Evolutionary conservation across 1,140 invertebrate species (phyloP), one percentile per base, ranked within the genome.

Genomic region (Plodia interpunctella): DNA sequence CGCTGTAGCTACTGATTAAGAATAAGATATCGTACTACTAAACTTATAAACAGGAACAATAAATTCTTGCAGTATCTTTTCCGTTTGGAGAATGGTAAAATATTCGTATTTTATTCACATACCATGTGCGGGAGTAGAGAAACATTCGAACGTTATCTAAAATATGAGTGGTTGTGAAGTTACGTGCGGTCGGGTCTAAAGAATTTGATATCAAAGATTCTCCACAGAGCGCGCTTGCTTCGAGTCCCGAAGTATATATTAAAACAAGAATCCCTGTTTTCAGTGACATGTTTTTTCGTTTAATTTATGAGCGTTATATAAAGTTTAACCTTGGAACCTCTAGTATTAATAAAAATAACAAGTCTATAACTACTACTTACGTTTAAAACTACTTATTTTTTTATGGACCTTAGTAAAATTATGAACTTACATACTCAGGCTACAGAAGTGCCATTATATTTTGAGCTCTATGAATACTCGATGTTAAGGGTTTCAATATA

Each of bases 141-240:
- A 78, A 76, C 75, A 85, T 75, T 80, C 72, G 73, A 83, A 84
- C 74, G 75, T 81, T 84, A 83, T 83, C 81, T 87, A 74, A 80
- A 84, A 83, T 83, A 83, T 77, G 80, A 80, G 80, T 70, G 73
- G 78, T 76, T 78, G 70, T 68, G 68, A 55, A 57, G 72, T 57
- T 80, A 82, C 77, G 76, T 85, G 81, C 71, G 77, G 80, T 78
- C 68, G 76, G 67, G 66, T 78, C 74, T 83, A 87, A 84, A 81
- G 81, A 84, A 87, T 84, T 81, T 84, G 70, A 79, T 84, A 87
- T 83, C 75, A 86, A 83, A 83, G 75, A 81, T 78, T 74, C 73
- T 63, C 71, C 66, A 15, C 15, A 53, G 63, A 67, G 13, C 38
- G 38, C 38, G 15, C 15, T n/a, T 44, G 38, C 15, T 44, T 44